Evolutionary conservation across 92 coral and sea anemone genomes (phyloP), one percentile per base, ranked within the genome.

Genomic region (Porites lobata): DNA sequence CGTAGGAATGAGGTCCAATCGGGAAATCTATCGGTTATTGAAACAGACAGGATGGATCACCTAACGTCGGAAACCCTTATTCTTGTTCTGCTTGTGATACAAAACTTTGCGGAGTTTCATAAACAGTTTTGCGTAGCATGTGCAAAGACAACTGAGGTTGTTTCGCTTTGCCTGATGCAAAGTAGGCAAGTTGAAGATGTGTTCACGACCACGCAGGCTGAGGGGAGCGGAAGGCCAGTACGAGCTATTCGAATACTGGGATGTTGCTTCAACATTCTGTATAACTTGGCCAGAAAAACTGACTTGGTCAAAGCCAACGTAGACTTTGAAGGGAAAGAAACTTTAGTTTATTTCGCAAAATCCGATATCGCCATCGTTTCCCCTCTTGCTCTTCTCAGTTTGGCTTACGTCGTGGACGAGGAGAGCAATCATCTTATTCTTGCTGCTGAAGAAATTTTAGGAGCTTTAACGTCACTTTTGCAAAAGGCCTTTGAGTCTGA

Each of bases 361-460:
- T 85, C 84, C 7, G 89, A 90, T 14, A 50, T 70, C 61, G 73
- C 88, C 22, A 75, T 75, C 26, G 73, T 86, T 0, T 83, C 91
- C 1, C 73, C 83, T 10, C 79, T 90, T 14, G 90, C 93, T 18
- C 74, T 90, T 14, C 75, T 90, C 11, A 78, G 90, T 67, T 61
- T 90, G 61, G 93, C 93, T 11, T 81, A 90, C 68, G 78, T 86
- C 69, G 76, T 86, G 9, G 91, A 90, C 32, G 93, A 90, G 62
- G 78, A 90, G 8, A 90, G 70, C 67, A 90, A 86, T 79, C 84
- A 86, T 19, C 87, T 86, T 26, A 67, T 90, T 43, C 66, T 85
- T 51, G 82, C 87, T 6, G 83, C 69, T 50, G 85, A 90, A 51
- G 79, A 76, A 43, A 47, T 90, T 11, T 65, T 90, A 72, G 84